Evolutionary conservation across 1,140 invertebrate genomes (phyloP).

Genomic region (Anastrepha obliqua): DNA sequence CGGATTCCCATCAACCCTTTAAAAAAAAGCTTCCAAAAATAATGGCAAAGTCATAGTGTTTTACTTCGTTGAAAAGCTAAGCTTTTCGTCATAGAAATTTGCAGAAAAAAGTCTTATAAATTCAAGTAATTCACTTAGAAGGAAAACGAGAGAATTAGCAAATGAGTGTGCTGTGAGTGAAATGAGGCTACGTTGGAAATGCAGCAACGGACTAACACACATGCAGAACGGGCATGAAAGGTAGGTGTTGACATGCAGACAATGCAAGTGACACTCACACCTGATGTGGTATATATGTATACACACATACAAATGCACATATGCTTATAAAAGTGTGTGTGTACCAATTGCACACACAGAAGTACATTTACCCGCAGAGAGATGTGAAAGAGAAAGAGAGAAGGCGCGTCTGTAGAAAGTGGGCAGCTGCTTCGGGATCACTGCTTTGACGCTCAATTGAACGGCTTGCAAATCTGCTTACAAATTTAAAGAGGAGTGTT

Average conservation of each 20-base stretch:
- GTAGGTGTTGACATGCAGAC: background rate
- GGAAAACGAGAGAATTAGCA: background rate
- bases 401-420: background rate
- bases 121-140: too few species aligned
- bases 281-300: background rate
- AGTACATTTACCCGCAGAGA: background rate
- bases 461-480: background rate
- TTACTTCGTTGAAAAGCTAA: too few species aligned
- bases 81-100: too few species aligned
- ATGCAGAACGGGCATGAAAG: background rate
- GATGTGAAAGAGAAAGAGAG: background rate
- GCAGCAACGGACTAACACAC: background rate
- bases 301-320: background rate
- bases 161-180: background rate
- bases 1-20: too few species aligned
- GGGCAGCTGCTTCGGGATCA: background rate
- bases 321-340: background rate
- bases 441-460: slow-evolving; percentile 14
- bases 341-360: too few species aligned
- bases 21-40: too few species aligned
- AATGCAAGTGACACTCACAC: slow-evolving; percentile 11
- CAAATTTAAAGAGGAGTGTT: background rate
- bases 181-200: background rate
- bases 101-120: too few species aligned
- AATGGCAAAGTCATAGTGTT: too few species aligned